Evolutionary conservation across 2,888 invertebrate species (phyloP), one percentile per base, ranked within the genome.

Genomic region (Zygogramma bicolorata): DNA sequence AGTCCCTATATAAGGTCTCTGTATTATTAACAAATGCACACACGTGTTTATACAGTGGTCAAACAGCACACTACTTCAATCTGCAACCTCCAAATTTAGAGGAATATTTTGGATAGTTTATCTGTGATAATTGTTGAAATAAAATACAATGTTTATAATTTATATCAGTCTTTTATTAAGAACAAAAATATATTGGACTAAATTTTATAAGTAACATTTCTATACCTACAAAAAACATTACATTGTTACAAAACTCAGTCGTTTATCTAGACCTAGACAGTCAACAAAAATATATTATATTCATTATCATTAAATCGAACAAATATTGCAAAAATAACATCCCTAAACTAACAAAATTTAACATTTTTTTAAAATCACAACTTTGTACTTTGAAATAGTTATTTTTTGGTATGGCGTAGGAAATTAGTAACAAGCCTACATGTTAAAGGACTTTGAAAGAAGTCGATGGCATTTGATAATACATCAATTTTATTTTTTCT

Each of bases 51-150:
- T 60, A 60, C 46, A 57, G 67, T 20, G 66, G 67, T 49, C 66
- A 69, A 63, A 72, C 66, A 62, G 71, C 71, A 22, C 46, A 72
- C 20, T 65, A 34, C 40, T 74, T 71, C 27, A 65, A 68, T 29
- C 40, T 61, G 46, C n/a, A 29, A 46, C 22, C 60, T 25, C 40
- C 46, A 40, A 15, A 38, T 40, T 18, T 46, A 22, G 68, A 68
- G n/a, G 10, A 67, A 13, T 67, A 67, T 38, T 67, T 59, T 59
- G 67, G 59, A 31, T 46, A 46, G 20, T 46, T 46, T 46, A n/a
- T 46, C 18, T 46, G 7, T 46, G 6, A 18, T 20, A 15, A 46
- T 46, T 46, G 46, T 46, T 46, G 46, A 42, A 42, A 42, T 42
- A 15, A 42, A 42, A 40, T 40, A 40, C 40, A 40, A 40, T 40